Evolutionary conservation across 1,140 invertebrate genomes (phyloP).

Genomic region (Papilio glaucus): DNA sequence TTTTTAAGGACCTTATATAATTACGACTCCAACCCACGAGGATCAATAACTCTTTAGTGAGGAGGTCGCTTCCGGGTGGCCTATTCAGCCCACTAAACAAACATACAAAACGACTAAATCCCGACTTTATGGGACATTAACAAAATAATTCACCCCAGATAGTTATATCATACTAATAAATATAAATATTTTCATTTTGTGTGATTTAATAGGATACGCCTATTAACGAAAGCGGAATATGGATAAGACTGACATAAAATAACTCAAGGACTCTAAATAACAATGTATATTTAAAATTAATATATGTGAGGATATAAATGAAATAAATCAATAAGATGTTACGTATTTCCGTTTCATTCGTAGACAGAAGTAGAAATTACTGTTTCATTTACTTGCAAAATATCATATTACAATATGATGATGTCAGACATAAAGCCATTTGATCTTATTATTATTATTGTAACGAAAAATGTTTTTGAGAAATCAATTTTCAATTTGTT

Average conservation of each 20-base stretch:
- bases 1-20: constrained; percentile 31
- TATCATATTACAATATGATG: too few species aligned
- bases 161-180: constrained; percentile 61
- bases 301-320: too few species aligned
- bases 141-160: constrained; percentile 64
- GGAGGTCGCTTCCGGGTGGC: constrained; percentile 51
- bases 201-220: constrained; percentile 60
- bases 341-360: too few species aligned
- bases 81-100: constrained; percentile 40
- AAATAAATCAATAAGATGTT: too few species aligned
- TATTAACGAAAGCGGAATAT: constrained; percentile 40
- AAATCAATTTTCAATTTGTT: too few species aligned
- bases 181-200: constrained; percentile 65
- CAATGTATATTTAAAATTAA: too few species aligned
- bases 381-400: too few species aligned
- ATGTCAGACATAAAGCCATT: too few species aligned
- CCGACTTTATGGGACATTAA: constrained; percentile 59
- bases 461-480: too few species aligned
- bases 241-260: constrained; percentile 45
- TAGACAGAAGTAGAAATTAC: too few species aligned
- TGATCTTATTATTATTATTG: too few species aligned
- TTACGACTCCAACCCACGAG: constrained; percentile 36
- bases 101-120: constrained; percentile 48
- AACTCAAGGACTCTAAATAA: background rate
- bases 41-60: constrained; percentile 37